Evolutionary conservation across 1,140 invertebrate species (phyloP), one percentile per base, ranked within the genome.

Genomic region (Propsilocerus akamusi): DNA sequence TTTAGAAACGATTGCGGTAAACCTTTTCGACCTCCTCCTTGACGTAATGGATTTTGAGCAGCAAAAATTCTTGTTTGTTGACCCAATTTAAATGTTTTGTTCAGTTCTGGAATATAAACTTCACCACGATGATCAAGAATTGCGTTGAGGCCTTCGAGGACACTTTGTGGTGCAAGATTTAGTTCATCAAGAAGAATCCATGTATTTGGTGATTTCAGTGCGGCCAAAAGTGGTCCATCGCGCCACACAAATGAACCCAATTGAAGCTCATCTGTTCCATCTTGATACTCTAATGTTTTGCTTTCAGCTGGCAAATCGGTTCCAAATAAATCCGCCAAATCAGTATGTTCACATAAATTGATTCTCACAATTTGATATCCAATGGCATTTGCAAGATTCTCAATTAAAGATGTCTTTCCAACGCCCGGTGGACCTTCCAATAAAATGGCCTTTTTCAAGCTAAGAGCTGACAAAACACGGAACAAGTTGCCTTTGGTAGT

Each of bases 101-200:
- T 85, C 0, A 99, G 68, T 72, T 99, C 97, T 2, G 96, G 90
- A 49, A 99, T 86, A 61, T 80, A 99, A 12, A 99, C 77, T 69
- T 97, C 92, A 3, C 89, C 90, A 58, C 96, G 72, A 64, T 99
- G 97, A 75, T 99, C 97, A 12, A 99, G 75, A 64, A 95, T 97
- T 2, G 96, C 95, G 68, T 99, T 99, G 3, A 99, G 71, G 25
- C 95, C 95, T 74, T 99, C 97, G 0, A 99, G 68, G 5, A 99
- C 95, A 0, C 94, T 91, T 66, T 99, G 97, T 0, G 94, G 96
- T 0, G 97, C 96, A 51, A 99, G 71, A 74, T 99, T 99, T 49
- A 99, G 70, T 72, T 99, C 97, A 67, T 99, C 97, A n/a, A 99
- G 69, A 12, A 99, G 71, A 57, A 99, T 86, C 97, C 97, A 99